phyloP scores from a whole-genome alignment of 2,888 invertebrate species.

The Archips xylosteana region DNA sequence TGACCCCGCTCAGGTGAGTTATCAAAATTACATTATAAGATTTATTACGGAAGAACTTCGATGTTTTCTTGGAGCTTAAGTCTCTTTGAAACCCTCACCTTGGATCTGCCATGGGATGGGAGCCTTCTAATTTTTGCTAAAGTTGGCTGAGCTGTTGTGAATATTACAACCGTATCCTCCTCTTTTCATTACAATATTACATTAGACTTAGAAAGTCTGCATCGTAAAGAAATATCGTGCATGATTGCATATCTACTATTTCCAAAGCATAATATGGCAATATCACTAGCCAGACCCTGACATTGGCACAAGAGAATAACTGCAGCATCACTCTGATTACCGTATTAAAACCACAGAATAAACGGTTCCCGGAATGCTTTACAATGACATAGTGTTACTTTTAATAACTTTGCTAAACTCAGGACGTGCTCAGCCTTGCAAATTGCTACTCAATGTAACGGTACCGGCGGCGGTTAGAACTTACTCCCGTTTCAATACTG shows the following conservation, averaged over 20 bases:
- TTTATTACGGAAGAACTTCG: too few species aligned
- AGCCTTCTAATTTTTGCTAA: too few species aligned
- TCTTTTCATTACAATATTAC: too few species aligned
- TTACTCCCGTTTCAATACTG: constrained; percentile 34
- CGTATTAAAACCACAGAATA: constrained; percentile 19
- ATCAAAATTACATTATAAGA: too few species aligned
- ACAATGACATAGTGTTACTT: constrained; percentile 33
- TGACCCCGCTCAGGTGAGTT: too few species aligned
- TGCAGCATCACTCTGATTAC: constrained; percentile 13
- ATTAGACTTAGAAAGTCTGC: too few species aligned
- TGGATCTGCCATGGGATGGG: too few species aligned
- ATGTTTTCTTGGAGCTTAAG: too few species aligned
- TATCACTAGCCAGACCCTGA: not conserved
- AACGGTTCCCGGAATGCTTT: constrained; percentile 12
- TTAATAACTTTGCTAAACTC: constrained; percentile 40
- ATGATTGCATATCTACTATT: not conserved
- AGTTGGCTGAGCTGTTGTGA: too few species aligned
- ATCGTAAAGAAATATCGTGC: not conserved
- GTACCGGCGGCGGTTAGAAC: constrained; percentile 34
- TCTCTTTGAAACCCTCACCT: too few species aligned
- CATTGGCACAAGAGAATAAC: not conserved
- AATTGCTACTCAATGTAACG: constrained; percentile 33
- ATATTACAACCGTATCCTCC: too few species aligned
- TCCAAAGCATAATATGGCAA: constrained; percentile 2
- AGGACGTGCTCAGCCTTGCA: constrained; percentile 29